phyloP scores from a whole-genome alignment of 2,888 invertebrate genomes.

The Ashinkailepas kermadecensis region DNA sequence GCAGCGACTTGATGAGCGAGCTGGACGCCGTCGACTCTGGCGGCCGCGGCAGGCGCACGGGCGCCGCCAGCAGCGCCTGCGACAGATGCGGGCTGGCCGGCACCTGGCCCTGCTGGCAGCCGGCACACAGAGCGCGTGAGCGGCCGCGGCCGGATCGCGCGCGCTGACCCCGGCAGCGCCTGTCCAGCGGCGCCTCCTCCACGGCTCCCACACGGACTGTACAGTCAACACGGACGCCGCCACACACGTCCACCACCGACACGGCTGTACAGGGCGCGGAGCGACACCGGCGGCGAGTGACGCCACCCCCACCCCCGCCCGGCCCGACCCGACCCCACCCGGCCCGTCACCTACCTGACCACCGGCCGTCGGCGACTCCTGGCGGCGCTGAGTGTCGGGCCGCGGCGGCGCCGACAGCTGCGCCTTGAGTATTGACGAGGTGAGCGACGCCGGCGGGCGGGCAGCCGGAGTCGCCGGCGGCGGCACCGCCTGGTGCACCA shows the following conservation, averaged over 20 bases:
- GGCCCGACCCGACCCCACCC: no score
- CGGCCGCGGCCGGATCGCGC: background rate
- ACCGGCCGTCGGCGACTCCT: background rate
- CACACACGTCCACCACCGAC: no score
- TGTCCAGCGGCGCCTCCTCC: no score
- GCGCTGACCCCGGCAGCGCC: no score
- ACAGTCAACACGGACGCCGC: no score
- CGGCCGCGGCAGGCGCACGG: slow-evolving; percentile 38
- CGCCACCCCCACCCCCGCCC: no score
- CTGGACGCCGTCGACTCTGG: slow-evolving; percentile 53
- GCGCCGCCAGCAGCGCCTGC: slow-evolving; percentile 50
- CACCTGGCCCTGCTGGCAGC: slow-evolving; percentile 40
- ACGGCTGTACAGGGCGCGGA: no score
- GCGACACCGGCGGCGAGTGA: no score
- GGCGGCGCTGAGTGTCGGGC: slow-evolving; percentile 20
- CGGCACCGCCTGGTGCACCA: slow-evolving; percentile 28
- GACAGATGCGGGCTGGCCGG: slow-evolving; percentile 56
- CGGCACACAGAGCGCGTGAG: background rate
- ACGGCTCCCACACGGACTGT: no score
- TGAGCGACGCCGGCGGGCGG: slow-evolving; percentile 49
- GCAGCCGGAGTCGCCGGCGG: slow-evolving; percentile 26
- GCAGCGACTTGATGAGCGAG: slow-evolving; percentile 82
- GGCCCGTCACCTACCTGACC: background rate
- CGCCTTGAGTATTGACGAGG: slow-evolving; percentile 75
- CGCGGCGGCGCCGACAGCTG: slow-evolving; percentile 63